Conservation (phyloP, 2,113 vertebrate species). For the Uropsilus gracilis region DNA sequence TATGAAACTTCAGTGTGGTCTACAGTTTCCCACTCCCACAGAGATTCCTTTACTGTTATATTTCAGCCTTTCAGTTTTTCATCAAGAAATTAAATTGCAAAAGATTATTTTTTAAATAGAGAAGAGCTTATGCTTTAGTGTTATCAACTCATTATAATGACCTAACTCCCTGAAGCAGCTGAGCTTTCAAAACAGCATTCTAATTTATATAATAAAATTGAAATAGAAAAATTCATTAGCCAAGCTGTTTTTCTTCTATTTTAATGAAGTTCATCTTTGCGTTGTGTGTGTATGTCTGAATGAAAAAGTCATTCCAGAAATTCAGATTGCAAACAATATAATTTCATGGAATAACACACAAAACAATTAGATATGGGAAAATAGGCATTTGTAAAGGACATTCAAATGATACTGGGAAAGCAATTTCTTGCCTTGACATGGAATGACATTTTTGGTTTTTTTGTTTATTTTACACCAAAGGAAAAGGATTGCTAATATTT, state of each 20-base stretch:
- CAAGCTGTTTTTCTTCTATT: conserved; percentile 58
- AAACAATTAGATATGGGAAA: background rate
- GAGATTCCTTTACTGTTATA: background rate
- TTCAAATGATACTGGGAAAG: background rate
- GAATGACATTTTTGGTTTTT: background rate
- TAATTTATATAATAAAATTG: conserved; percentile 16
- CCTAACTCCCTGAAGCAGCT: conserved; percentile 48
- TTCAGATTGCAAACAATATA: background rate
- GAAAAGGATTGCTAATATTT: background rate
- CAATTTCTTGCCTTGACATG: background rate
- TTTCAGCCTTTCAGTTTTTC: conserved; percentile 20
- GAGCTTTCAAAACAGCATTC: conserved; percentile 56
- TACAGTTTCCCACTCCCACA: background rate
- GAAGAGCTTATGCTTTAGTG: background rate
- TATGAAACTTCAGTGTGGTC: background rate
- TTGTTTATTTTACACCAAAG: conserved; percentile 35
- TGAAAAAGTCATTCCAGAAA: conserved; percentile 29
- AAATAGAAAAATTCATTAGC: conserved; percentile 72
- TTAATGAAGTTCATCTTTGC: conserved; percentile 60
- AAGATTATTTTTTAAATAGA: conserved; percentile 27
- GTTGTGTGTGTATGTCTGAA: background rate
- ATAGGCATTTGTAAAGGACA: background rate
- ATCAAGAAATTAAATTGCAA: conserved; percentile 53
- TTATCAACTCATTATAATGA: conserved; percentile 52
- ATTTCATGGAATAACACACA: background rate